Base-by-base conservation (phyloP, 2,797 vertebrate genomes). In the Alcedo atthis region DNA sequence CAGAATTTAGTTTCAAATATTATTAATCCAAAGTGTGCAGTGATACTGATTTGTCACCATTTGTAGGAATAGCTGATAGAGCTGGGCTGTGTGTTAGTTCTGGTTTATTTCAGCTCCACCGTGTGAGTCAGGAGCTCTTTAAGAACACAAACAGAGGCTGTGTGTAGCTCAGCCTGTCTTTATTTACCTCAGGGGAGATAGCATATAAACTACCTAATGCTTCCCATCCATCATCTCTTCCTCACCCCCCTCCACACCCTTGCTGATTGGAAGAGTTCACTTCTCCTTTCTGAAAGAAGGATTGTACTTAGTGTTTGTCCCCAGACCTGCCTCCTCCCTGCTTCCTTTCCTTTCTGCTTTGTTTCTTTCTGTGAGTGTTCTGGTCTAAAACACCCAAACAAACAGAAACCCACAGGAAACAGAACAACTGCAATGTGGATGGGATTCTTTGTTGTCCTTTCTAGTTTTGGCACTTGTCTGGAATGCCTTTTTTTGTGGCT, bases 231-330 rank as follows among this genome's bases (percentile, higher is more conserved):
- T 66, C 61, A 43, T 82, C 57, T 87, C 79, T 62, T 78, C 32
- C 51, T 81, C 37, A 13, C 12, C 3, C 20, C 9, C 14, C 17
- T 33, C 12, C 21, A 17, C 0, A 0, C 35, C n/a, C 13, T 12
- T 55, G 64, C 19, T 30, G 3, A 3, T 8, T 59, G 62, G 46
- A 90, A 58, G 51, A 87, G 28, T 71, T 90, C 21, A 5, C 26
- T 82, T 85, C 57, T 3, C 35, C 61, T 78, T 78, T 85, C 62
- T 90, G 70, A 81, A 89, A 87, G 73, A 70, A 30, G 37, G 37
- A 8, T 57, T 93, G 55, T 83, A 37, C 51, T 35, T 28, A 30
- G 25, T 62, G 28, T 55, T 88, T 71, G 42, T 59, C 0, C 1
- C 63, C 70, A 80, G 33, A 43, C 25, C 79, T 87, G 15, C 42